Conservation (phyloP, 2,797 vertebrate genomes). For the Tangara arthus region DNA sequence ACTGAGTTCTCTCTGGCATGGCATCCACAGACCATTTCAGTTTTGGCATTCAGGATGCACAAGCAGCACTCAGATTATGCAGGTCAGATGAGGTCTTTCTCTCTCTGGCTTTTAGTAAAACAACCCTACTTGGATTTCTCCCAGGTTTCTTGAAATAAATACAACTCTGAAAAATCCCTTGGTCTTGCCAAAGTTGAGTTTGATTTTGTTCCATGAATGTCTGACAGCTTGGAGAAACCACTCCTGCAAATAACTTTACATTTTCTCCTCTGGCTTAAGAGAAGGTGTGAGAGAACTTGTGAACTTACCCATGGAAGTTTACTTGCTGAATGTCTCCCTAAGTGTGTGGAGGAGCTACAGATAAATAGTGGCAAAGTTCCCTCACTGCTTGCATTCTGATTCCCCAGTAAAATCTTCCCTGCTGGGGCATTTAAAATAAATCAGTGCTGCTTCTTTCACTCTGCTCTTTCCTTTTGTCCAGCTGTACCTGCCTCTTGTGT, state of each 20-base stretch:
- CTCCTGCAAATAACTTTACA: neutral
- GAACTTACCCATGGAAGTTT: neutral
- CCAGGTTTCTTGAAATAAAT: conserved; percentile 10
- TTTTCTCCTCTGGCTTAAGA: neutral
- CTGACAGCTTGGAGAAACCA: neutral
- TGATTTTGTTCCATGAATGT: neutral
- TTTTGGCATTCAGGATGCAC: neutral
- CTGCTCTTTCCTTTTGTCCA: neutral
- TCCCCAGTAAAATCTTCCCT: neutral
- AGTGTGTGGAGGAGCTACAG: neutral
- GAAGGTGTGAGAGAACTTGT: neutral
- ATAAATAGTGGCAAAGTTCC: neutral
- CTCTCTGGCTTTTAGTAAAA: neutral
- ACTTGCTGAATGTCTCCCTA: neutral
- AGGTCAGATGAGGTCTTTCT: conserved; percentile 31
- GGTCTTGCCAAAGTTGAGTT: neutral
- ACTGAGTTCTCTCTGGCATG: neutral
- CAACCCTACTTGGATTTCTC: neutral
- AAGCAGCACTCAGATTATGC: neutral
- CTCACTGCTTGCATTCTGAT: neutral
- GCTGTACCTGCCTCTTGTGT: neutral
- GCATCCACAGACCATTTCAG: neutral
- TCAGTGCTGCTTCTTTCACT: neutral
- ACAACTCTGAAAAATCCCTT: neutral
- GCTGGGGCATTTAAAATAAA: neutral